Base-by-base conservation (phyloP, 2,113 vertebrate genomes). In the Rhinoptilus africanus region DNA sequence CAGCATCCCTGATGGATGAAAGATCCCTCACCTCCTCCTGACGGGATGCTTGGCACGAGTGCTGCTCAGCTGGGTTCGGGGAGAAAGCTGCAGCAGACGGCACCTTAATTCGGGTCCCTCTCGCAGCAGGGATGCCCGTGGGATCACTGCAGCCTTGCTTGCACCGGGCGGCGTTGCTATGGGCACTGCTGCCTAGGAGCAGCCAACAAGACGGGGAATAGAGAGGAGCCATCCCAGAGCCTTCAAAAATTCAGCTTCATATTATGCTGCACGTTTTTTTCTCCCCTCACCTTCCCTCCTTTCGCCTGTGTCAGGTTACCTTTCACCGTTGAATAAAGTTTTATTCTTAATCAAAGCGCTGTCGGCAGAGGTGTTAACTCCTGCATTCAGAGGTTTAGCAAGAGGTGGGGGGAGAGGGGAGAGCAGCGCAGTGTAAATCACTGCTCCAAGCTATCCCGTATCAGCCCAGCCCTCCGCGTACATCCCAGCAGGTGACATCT, bases 131-230 rank as follows among this genome's bases (percentile, higher is more conserved):
- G 85, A 60, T 92, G 84, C 66, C 87, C 2, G 1, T 57, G 51
- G 93, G 89, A 73, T 92, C 37, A 5, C 57, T 71, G 50, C 50
- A 39, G 78, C 77, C 93, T 14, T 37, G 12, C 75, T 85, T 24
- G 14, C 74, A 60, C 72, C 90, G 69, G 81, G 76, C n/a, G 3
- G 60, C 75, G 95, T 91, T 97, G 96, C 97, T 95, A 93, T 89
- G 93, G 97, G 96, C 95, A 96, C 92, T 88, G 96, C 93, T 95
- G 95, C 95, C 96, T 74, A 48, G 96, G 85, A 92, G 88, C 74
- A 14, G n/a, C 66, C 85, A 43, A 56, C 56, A 16, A 60, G 72
- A n/a, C 4, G 6, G 14, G 22, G 63, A 60, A 7, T 2, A 6
- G 81, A 92, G 77, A 79, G 53, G 43, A 92, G 72, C 57, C 13